phyloP scores from a whole-genome alignment of 2,888 invertebrate genomes.

The Galerucella calmariensis region DNA sequence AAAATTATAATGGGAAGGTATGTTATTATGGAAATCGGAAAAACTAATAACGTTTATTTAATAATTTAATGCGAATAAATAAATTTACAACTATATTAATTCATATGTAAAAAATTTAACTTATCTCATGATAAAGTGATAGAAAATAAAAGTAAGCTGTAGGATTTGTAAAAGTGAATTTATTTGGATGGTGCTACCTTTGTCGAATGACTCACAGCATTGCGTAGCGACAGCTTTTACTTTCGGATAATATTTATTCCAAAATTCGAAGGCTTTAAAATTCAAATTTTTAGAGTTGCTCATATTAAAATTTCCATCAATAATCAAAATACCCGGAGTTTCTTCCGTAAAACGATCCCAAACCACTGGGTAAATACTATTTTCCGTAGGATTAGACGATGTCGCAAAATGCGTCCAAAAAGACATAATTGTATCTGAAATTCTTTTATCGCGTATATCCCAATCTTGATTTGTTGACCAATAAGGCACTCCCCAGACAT shows the following conservation, averaged over 20 bases:
- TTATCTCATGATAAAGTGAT: neutral
- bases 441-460: conserved; percentile 82
- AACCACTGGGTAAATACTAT: conserved; percentile 75
- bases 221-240: conserved; percentile 78
- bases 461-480: conserved; percentile 75
- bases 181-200: conserved; percentile 11
- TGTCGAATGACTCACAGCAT: conserved; percentile 74
- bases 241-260: conserved; percentile 86
- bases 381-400: conserved; percentile 77
- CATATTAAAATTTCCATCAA: conserved; percentile 83
- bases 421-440: conserved; percentile 83
- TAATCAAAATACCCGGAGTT: conserved; percentile 77
- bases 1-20: neutral
- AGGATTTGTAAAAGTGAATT: neutral
- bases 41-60: neutral
- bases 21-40: neutral
- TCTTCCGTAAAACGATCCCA: conserved; percentile 79
- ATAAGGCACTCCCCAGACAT: conserved; percentile 84
- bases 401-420: conserved; percentile 84
- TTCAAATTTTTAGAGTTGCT: conserved; percentile 75
- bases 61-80: conserved; percentile 4
- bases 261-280: conserved; percentile 83
- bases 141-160: neutral
- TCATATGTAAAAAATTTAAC: neutral
- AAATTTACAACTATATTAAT: neutral